Percentiles rank a stretch among this genome's conserved stretches.
These are phyloP conservation scores for Endomychus coccineus DNA, from an alignment of 2,888 invertebrate genomes.

Conservation along the genomic window DNA sequence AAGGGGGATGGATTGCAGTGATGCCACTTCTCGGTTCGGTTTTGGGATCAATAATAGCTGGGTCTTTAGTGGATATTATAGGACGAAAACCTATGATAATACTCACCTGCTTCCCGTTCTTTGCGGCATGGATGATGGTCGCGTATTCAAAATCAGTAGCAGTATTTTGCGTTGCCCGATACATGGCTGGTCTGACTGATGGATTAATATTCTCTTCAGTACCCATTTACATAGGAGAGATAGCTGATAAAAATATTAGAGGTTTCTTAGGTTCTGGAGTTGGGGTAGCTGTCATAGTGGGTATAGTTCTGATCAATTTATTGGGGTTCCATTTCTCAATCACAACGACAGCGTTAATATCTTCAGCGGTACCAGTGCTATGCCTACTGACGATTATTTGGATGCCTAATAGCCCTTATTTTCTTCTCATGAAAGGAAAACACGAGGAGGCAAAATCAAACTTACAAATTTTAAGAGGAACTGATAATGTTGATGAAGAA, in stretches of 20 bases:
- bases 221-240: constrained; percentile 57
- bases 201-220: constrained; percentile 42
- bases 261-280: constrained; percentile 53
- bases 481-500: constrained; percentile 45
- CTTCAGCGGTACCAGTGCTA: constrained; percentile 43
- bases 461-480: constrained; percentile 46
- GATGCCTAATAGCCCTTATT: constrained; percentile 56
- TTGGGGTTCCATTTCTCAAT: constrained; percentile 46
- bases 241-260: constrained; percentile 49
- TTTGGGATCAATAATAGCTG: constrained; percentile 54
- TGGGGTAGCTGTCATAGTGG: constrained; percentile 47
- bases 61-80: constrained; percentile 56
- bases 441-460: constrained; percentile 44
- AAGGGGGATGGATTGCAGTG: constrained; percentile 60
- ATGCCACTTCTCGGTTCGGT: constrained; percentile 59
- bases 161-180: constrained; percentile 47
- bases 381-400: constrained; percentile 45
- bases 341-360: constrained; percentile 46
- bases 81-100: constrained; percentile 58
- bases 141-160: constrained; percentile 51
- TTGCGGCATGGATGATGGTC: constrained; percentile 57
- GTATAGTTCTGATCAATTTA: constrained; percentile 49
- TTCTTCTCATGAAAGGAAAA: constrained; percentile 41
- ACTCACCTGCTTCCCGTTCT: constrained; percentile 51
- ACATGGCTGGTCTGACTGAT: constrained; percentile 57